phyloP scores from a whole-genome alignment of 2,113 vertebrate genomes.

The Jacana jacana region DNA sequence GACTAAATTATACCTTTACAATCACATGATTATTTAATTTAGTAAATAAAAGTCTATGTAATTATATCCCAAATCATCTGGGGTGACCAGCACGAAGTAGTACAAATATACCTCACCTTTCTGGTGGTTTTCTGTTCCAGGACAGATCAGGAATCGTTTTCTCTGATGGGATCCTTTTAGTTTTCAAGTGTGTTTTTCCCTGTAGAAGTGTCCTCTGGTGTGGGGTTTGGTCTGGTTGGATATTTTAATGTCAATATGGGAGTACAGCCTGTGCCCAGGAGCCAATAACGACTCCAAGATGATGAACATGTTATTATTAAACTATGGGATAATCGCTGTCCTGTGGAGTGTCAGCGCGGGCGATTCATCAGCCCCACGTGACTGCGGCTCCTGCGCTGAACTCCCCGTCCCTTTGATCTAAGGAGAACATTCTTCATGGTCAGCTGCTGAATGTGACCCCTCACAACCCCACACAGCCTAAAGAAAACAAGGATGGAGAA shows the following conservation, averaged over 20 bases:
- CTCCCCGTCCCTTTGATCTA: neutral
- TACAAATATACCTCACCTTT: neutral
- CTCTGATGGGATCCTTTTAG: neutral
- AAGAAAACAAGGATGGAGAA: neutral
- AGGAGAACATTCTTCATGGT: neutral
- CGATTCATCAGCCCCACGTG: slow-evolving; percentile 28
- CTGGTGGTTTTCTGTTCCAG: neutral
- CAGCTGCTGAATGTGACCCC: slow-evolving; percentile 1
- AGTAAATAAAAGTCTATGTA: neutral
- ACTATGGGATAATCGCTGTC: slow-evolving; percentile 44
- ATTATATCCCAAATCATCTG: neutral
- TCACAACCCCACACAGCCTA: neutral
- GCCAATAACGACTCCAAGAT: slow-evolving; percentile 22
- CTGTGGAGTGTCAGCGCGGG: slow-evolving; percentile 16
- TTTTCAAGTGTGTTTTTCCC: neutral
- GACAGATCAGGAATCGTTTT: neutral
- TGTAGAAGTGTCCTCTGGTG: neutral
- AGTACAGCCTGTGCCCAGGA: neutral
- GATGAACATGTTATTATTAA: slow-evolving; percentile 67
- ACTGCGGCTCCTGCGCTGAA: neutral
- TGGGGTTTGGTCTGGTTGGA: neutral
- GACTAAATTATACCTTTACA: neutral
- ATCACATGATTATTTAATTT: neutral
- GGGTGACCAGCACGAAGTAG: neutral
- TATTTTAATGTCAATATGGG: neutral